Evolutionary conservation across 1,140 invertebrate genomes (phyloP).

Genomic region (Anastrepha obliqua): DNA sequence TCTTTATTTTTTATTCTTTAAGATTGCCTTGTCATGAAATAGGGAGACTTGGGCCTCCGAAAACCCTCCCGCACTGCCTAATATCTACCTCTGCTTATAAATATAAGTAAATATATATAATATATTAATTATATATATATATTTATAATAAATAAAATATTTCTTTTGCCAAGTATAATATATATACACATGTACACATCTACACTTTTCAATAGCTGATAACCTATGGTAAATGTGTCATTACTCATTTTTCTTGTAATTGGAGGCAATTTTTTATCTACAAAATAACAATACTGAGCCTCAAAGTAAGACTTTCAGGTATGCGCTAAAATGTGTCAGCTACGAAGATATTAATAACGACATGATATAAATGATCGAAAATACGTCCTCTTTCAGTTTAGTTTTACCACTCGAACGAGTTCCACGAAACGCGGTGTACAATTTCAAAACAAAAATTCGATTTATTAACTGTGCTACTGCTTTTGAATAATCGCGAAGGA

Average conservation of each 20-base stretch:
- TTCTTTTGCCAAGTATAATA: no score
- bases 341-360: conserved; percentile 10
- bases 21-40: no score
- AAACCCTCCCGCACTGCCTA: no score
- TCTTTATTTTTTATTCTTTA: no score
- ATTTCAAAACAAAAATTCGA: background rate
- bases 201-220: conserved; percentile 6
- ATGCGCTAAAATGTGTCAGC: conserved; percentile 30
- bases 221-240: background rate
- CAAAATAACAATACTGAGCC: background rate
- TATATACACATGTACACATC: no score
- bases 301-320: background rate
- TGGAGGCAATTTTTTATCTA: conserved; percentile 37
- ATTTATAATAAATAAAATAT: no score
- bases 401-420: conserved; percentile 19
- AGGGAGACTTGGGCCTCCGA: no score
- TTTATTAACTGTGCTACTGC: background rate
- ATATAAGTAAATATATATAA: no score
- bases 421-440: background rate
- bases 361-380: conserved; percentile 36
- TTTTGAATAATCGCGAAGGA: background rate
- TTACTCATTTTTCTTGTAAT: background rate
- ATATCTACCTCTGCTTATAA: no score
- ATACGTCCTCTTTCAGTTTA: background rate
- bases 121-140: no score